Evolutionary conservation across 2,888 invertebrate genomes (phyloP), one percentile per base, ranked within the genome.

Genomic region (Sphaerophoria taeniata): DNA sequence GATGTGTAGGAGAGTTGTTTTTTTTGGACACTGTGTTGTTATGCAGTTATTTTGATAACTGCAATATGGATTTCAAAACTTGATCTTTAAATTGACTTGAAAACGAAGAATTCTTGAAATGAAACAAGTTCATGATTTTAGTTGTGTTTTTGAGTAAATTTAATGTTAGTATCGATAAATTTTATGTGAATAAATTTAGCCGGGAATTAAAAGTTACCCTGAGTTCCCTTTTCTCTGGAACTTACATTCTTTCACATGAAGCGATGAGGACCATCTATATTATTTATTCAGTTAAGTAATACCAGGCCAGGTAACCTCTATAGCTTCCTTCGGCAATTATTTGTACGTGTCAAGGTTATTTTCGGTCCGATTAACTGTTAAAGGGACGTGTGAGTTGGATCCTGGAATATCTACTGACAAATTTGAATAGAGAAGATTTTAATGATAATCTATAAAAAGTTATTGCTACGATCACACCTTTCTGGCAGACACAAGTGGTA

Each of bases 321-420:
- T n/a, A 45, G 7, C n/a, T 33, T 63, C 33, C 63, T 65, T 63
- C 58, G 56, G 33, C 58, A 51, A 72, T 60, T 72, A 78, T 72
- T 51, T 72, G 56, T 49, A 72, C 65, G 63, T 78, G 65, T 58
- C 72, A 72, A 60, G 78, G 72, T 78, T 78, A 78, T 72, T 72
- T 72, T 72, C 51, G 49, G 72, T 72, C 58, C 65, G 65, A 72
- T 78, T 72, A 65, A 58, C 58, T 65, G 56, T 43, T 12, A 70
- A 78, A 60, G 24, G 63, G 65, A 58, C 58, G 33, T 56, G 34
- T 61, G 58, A 12, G 43, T 65, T 43, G 43, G 9, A 39, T 16
- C 43, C 16, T 49, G 56, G 39, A 43, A 70, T 16, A n/a, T n/a
- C n/a, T n/a, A 43, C 33, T 58, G 56, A 33, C 34, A 71, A 58